Conservation (phyloP, 2,113 vertebrate genomes). For the Martes martes region DNA sequence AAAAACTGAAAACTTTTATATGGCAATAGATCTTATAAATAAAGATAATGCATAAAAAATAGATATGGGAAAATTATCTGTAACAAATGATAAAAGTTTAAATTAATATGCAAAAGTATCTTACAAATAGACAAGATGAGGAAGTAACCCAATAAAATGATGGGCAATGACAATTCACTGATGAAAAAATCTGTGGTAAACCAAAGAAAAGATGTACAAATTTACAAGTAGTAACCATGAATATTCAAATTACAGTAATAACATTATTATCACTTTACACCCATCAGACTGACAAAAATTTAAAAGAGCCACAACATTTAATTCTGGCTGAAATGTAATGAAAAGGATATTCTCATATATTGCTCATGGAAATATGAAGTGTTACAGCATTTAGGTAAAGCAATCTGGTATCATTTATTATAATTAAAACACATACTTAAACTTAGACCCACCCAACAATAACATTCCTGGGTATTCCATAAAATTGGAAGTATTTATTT, state of each 20-base stretch:
- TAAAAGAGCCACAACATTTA: not conserved
- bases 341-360: not conserved
- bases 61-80: not conserved
- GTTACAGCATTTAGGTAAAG: not conserved
- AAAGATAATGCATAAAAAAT: not conserved
- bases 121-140: not conserved
- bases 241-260: not conserved
- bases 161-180: not conserved
- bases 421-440: constrained; percentile 6
- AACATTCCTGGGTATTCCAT: not conserved
- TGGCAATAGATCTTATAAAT: not conserved
- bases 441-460: not conserved
- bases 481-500: constrained; percentile 13
- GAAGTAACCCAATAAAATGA: not conserved
- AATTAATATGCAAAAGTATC: not conserved
- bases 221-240: not conserved
- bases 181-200: not conserved
- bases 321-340: not conserved
- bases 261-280: not conserved
- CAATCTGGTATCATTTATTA: constrained; percentile 11
- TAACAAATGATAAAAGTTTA: not conserved
- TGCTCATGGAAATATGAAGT: not conserved
- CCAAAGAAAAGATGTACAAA: constrained; percentile 22
- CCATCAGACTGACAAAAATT: constrained; percentile 3
- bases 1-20: not conserved